These are phyloP conservation scores for Abscondita cerata DNA, from an alignment of 2,888 invertebrate species.

Conservation along the genomic window DNA sequence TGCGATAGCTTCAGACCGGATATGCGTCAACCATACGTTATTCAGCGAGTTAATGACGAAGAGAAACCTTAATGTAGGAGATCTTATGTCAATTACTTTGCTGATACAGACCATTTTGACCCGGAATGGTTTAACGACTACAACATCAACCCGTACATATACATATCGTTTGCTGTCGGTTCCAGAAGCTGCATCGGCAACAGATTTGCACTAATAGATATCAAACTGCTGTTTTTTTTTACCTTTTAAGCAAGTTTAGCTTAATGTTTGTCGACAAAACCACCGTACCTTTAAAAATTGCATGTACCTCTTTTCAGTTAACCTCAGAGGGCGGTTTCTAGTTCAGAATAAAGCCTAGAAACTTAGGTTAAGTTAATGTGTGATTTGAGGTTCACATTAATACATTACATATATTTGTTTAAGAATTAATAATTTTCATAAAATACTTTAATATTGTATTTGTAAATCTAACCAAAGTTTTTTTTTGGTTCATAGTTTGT, in stretches of 20 bases:
- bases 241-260: constrained; percentile 51
- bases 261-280: constrained; percentile 41
- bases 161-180: constrained; percentile 55
- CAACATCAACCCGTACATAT: constrained; percentile 42
- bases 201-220: constrained; percentile 46
- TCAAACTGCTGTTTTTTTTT: constrained; percentile 54
- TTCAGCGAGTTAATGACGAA: constrained; percentile 35
- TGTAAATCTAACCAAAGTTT: too few relatives aligned
- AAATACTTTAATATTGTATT: too few relatives aligned
- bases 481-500: too few relatives aligned
- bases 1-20: constrained; percentile 53
- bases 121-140: constrained; percentile 54
- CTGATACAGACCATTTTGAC: constrained; percentile 55
- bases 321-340: not conserved
- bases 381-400: too few relatives aligned
- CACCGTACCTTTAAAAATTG: constrained; percentile 37
- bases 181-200: constrained; percentile 53
- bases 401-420: too few relatives aligned
- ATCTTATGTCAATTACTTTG: constrained; percentile 46
- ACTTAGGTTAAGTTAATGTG: too few relatives aligned
- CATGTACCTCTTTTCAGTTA: too few relatives aligned
- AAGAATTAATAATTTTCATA: too few relatives aligned
- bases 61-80: constrained; percentile 49
- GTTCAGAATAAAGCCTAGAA: not conserved
- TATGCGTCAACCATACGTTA: constrained; percentile 55